Evolutionary conservation across 92 coral and sea anemone genomes (phyloP), one percentile per base, ranked within the genome.

Genomic region (Scolanthus callimorphus): DNA sequence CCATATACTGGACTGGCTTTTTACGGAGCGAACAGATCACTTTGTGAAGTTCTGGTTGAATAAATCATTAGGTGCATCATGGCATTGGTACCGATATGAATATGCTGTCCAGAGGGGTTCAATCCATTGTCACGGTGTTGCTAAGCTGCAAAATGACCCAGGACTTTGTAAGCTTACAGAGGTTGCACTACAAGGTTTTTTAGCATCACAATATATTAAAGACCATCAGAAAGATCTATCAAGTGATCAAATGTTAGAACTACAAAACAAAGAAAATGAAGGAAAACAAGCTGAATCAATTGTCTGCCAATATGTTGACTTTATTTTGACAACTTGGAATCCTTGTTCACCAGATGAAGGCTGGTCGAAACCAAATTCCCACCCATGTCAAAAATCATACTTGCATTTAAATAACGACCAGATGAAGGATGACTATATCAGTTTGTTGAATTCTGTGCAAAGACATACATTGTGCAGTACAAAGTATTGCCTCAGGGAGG

Each of bases 291-390:
- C 91, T 12, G 81, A 79, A 74, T 31, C 59, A 37, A 51, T 47
- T 30, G 71, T 85, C 57, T 85, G 83, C 29, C 70, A 79, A 47
- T 85, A 79, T 79, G 91, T 79, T 43, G 80, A 79, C 62, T 85
- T 79, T 62, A 8, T 85, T 11, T 28, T 74, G 27, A 47, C 74
- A n/a, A 84, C 86, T 34, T 79, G 78, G 74, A 85, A 85, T 70
- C 91, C 91, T 13, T 69, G 69, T 29, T 59, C 70, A 57, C 91
- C 86, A 54, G 78, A 83, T 22, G 71, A 83, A 29, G 90, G 90
- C 6, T 83, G 85, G 78, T 60, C 71, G 37, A 79, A 85, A 63
- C 91, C 86, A 53, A 39, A 46, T 46, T 19, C 46, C 68, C n/a
- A 85, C 56, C 86, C 86, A 29, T 85, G 82, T 59, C 79, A 79